These are phyloP conservation scores for Cercocebus atys DNA, from an alignment of 2,113 vertebrate genomes.

Conservation along the genomic window DNA sequence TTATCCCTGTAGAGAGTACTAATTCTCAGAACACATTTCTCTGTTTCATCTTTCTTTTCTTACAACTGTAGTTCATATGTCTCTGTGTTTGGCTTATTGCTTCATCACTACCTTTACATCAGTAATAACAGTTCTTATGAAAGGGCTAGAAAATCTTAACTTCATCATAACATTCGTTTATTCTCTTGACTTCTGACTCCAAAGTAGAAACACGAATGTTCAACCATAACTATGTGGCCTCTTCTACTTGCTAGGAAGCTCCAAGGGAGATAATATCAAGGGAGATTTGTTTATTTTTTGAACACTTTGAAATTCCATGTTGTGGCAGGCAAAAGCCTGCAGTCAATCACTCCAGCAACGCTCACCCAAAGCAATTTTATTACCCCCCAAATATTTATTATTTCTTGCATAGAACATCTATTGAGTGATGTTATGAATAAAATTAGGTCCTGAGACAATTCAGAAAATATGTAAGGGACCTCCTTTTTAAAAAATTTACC, in stretches of 20 bases:
- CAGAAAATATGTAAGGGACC: not conserved
- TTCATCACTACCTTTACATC: not conserved
- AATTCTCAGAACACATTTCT: not conserved
- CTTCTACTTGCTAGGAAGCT: not conserved
- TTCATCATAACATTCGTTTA: not conserved
- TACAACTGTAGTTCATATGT: not conserved
- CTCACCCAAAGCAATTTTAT: not conserved
- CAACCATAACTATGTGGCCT: not conserved
- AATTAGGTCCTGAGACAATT: not conserved
- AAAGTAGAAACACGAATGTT: not conserved
- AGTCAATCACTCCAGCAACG: not conserved
- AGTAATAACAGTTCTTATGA: not conserved
- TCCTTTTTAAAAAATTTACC: too few relatives aligned
- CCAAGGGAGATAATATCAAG: not conserved
- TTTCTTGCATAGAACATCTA: not conserved
- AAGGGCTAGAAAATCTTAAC: not conserved
- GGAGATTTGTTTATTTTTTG: not conserved
- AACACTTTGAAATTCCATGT: not conserved
- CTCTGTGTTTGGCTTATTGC: not conserved
- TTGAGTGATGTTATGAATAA: not conserved
- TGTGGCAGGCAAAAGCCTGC: not conserved
- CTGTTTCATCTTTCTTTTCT: not conserved
- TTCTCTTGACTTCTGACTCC: not conserved
- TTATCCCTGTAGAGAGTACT: not conserved
- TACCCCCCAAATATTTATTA: not conserved